Conservation (phyloP, 2,888 invertebrate species). For the Byasa hedistus region DNA sequence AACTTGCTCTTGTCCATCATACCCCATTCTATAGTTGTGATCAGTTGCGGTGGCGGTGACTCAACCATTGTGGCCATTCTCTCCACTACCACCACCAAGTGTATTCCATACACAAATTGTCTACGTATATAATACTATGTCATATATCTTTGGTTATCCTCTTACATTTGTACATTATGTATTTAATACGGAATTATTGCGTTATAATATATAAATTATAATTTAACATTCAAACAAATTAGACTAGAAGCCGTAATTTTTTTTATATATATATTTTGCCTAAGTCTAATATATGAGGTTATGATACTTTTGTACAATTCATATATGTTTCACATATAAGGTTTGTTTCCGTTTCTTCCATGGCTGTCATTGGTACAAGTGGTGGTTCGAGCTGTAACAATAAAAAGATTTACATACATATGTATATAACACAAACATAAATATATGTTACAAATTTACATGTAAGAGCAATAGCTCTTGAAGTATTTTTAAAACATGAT, state of each 20-base stretch:
- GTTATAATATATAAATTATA: slow-evolving; percentile 36
- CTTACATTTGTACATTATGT: slow-evolving; percentile 37
- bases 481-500: too few species aligned
- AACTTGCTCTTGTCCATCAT: slow-evolving; percentile 99
- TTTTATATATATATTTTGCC: slow-evolving; percentile 34
- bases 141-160: slow-evolving; percentile 26
- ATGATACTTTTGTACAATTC: slow-evolving; percentile 49
- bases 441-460: too few species aligned
- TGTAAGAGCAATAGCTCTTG: too few species aligned
- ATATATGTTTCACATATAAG: slow-evolving; percentile 44
- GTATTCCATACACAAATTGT: slow-evolving; percentile 51
- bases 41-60: slow-evolving; percentile 80
- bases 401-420: too few species aligned
- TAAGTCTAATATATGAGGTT: too few species aligned
- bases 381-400: slow-evolving; percentile 45
- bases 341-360: slow-evolving; percentile 56
- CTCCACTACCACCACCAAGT: slow-evolving; percentile 34
- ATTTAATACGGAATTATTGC: slow-evolving; percentile 47
- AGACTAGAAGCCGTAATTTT: slow-evolving; percentile 46
- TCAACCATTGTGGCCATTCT: slow-evolving; percentile 77
- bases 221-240: slow-evolving; percentile 35
- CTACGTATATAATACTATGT: slow-evolving; percentile 36
- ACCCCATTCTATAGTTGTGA: slow-evolving; percentile 96
- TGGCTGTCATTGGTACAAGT: slow-evolving; percentile 41
- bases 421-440: too few species aligned